phyloP scores from a whole-genome alignment of 2,113 vertebrate species.

The Phaetusa simplex region DNA sequence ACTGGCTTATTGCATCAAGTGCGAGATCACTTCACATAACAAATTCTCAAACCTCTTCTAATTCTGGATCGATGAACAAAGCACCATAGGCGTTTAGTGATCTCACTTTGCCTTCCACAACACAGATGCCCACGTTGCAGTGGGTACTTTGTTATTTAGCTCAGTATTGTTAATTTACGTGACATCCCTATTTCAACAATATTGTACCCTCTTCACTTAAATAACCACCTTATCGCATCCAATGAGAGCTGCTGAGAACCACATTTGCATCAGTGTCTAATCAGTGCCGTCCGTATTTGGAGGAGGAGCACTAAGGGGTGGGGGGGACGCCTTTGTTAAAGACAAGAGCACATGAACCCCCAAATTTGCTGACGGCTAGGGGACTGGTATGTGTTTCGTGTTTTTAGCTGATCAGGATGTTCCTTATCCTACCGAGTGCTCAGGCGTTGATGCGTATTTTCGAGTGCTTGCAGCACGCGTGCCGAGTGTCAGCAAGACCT shows the following conservation, averaged over 20 bases:
- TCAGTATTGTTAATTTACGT: not conserved
- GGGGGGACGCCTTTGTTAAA: accelerated
- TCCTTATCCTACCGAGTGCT: not conserved
- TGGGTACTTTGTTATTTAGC: not conserved
- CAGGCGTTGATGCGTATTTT: not conserved
- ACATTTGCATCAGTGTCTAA: not conserved
- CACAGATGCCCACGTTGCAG: not conserved
- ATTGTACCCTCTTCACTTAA: not conserved
- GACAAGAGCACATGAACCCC: not conserved
- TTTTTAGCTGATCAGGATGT: not conserved
- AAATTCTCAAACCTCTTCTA: not conserved
- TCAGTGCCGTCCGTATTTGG: not conserved
- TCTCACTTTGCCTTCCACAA: not conserved
- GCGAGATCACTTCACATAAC: not conserved
- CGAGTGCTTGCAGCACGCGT: not conserved
- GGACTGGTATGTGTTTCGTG: not conserved
- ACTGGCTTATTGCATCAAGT: not conserved
- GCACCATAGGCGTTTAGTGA: not conserved
- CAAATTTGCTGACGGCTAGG: not conserved
- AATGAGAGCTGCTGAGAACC: not conserved
- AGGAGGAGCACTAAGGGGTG: not conserved
- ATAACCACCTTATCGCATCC: not conserved
- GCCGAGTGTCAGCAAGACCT: not conserved
- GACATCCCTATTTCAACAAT: not conserved
- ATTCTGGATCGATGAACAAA: not conserved